These are phyloP conservation scores for Cryptus armator DNA, from an alignment of 2,888 invertebrate species.

Conservation along the genomic window DNA sequence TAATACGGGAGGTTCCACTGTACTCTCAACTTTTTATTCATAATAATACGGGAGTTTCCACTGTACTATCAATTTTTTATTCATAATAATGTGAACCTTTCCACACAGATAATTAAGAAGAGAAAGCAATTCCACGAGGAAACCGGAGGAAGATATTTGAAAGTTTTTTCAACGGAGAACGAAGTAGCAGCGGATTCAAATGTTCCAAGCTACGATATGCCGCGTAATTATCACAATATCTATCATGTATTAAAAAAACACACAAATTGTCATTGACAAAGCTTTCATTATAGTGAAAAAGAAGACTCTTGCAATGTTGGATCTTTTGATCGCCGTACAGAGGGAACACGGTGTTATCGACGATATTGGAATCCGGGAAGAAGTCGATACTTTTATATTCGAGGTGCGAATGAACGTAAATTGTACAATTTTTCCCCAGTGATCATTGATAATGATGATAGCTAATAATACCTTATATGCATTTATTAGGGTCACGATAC, in stretches of 20 bases:
- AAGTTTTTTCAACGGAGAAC: constrained; percentile 14
- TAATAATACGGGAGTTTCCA: too few species aligned
- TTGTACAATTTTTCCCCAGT: background rate
- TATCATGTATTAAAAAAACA: constrained; percentile 6
- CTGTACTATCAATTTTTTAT: too few species aligned
- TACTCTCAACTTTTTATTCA: too few species aligned
- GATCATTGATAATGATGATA: background rate
- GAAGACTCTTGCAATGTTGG: constrained; percentile 69
- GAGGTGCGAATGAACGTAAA: constrained; percentile 51
- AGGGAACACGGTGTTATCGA: constrained; percentile 58
- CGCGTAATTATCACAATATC: constrained; percentile 27
- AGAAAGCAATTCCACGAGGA: constrained; percentile 66
- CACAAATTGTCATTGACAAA: background rate
- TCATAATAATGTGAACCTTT: background rate
- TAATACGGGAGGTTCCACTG: too few species aligned
- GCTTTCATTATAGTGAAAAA: constrained; percentile 36
- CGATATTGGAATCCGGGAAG: constrained; percentile 68
- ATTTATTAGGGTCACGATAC: constrained; percentile 67
- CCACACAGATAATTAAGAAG: constrained; percentile 64
- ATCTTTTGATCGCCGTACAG: constrained; percentile 65
- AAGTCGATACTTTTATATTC: constrained; percentile 70
- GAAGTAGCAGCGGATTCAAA: background rate
- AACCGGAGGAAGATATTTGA: constrained; percentile 57
- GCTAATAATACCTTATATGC: background rate
- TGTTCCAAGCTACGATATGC: constrained; percentile 3